Conservation (phyloP, 2,888 invertebrate species). For the Eulithis testata region DNA sequence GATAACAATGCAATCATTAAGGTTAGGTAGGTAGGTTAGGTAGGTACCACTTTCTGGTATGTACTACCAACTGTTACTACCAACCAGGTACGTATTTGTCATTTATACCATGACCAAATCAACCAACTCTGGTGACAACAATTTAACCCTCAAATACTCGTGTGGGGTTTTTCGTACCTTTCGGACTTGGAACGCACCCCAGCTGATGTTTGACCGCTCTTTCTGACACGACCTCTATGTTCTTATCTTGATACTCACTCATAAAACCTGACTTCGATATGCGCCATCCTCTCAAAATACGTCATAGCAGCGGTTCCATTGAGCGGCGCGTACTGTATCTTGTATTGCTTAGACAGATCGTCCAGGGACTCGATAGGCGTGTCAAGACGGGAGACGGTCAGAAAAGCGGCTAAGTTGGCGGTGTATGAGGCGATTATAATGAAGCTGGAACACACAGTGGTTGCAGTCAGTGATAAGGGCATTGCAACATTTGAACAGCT, state of each 20-base stretch:
- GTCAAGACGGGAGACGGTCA: slow-evolving; percentile 96
- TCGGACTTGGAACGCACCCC: too few relatives aligned
- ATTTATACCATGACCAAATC: too few relatives aligned
- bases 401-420: slow-evolving; percentile 98
- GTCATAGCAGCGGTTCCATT: slow-evolving; percentile 95
- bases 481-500: too few relatives aligned
- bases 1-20: background rate
- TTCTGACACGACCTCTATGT: too few relatives aligned
- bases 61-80: too few relatives aligned
- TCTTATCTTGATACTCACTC: slow-evolving; percentile 87
- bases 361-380: slow-evolving; percentile 97
- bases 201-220: too few relatives aligned
- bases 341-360: slow-evolving; percentile 97
- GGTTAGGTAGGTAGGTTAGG: background rate
- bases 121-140: too few relatives aligned
- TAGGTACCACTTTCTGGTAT: too few relatives aligned
- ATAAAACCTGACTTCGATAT: slow-evolving; percentile 97
- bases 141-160: too few relatives aligned
- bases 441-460: slow-evolving; percentile 81
- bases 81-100: too few relatives aligned
- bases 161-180: too few relatives aligned
- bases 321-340: slow-evolving; percentile 97
- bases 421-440: slow-evolving; percentile 99
- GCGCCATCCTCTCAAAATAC: slow-evolving; percentile 98
- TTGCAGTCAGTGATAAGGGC: too few relatives aligned